phyloP scores from a whole-genome alignment of 1,140 invertebrate genomes.

The Idris sp. region DNA sequence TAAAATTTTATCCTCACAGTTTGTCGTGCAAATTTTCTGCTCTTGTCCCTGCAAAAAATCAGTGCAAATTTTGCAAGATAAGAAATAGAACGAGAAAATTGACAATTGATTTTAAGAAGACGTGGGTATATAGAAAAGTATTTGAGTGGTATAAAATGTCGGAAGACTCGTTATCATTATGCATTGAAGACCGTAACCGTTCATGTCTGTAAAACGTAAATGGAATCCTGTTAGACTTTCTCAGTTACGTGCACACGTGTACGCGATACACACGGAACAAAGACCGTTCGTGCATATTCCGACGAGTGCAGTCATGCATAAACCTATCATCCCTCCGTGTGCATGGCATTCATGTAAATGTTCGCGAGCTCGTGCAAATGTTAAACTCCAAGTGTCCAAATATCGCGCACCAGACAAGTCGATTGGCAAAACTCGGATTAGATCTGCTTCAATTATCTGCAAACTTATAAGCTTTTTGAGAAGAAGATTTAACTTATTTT shows the following conservation, averaged over 20 bases:
- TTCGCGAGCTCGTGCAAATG: slow-evolving; percentile 41
- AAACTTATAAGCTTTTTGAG: too few species aligned
- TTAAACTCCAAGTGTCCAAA: slow-evolving; percentile 43
- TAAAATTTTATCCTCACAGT: slow-evolving; percentile 37
- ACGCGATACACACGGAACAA: slow-evolving; percentile 51
- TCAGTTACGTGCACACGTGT: slow-evolving; percentile 55
- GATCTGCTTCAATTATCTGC: slow-evolving; percentile 7
- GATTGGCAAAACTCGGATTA: slow-evolving; percentile 24
- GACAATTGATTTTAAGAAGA: too few species aligned
- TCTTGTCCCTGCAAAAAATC: too few species aligned
- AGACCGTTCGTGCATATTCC: slow-evolving; percentile 56
- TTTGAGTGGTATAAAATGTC: slow-evolving; percentile 29
- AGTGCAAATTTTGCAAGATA: too few species aligned
- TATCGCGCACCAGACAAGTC: slow-evolving; percentile 18
- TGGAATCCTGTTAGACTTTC: slow-evolving; percentile 59
- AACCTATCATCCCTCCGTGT: slow-evolving; percentile 57
- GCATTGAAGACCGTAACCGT: slow-evolving; percentile 52
- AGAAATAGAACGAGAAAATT: slow-evolving; percentile 10
- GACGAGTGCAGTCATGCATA: slow-evolving; percentile 60
- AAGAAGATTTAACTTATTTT: too few species aligned
- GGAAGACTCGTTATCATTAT: slow-evolving; percentile 49
- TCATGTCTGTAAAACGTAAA: slow-evolving; percentile 53
- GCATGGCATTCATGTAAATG: slow-evolving; percentile 57
- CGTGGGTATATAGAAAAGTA: too few species aligned
- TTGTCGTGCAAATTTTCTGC: too few species aligned